Evolutionary conservation across 2,888 invertebrate species (phyloP), one percentile per base, ranked within the genome.

Genomic region (Elaeidobius kamerunicus): DNA sequence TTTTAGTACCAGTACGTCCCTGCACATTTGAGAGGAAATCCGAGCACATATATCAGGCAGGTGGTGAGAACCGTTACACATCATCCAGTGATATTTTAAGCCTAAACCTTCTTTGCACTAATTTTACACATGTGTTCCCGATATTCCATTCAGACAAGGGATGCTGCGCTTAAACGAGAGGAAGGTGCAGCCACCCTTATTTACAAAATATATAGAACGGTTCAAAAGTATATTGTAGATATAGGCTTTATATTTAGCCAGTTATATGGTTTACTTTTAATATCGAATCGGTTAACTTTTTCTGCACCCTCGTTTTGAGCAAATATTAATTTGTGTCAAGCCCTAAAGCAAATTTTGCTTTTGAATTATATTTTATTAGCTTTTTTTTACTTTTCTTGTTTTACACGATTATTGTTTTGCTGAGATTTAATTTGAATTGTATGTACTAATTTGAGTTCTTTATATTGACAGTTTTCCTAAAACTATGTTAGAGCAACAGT

Each of bases 11-110:
- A 32, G 16, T 42, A 20, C 43, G 43, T 18, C 32, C 36, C 53
- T 53, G 53, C 34, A 12, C 32, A n/a, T 30, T 40, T 39, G 20
- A 49, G 34, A 49, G 49, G 48, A 54, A 49, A 54, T 54, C 49
- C 49, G 49, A 49, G 12, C 54, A 36, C 18, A 42, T 38, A 34
- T 32, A 45, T 27, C 27, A 15, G 52, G 52, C 56, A 56, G 56
- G 56, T 56, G 56, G 30, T 19, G 52, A 41, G 40, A 41, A 56
- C 56, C 56, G 56, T 56, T 56, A 56, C 49, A 52, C 56, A 44
- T 52, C 55, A 49, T 49, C 49, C 55, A 50, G 51, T 41, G 53
- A 53, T 48, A 34, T 53, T 46, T 53, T 49, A 27, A 28, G 42
- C 36, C 30, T 50, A 48, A 50, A 42, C 42, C 35, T 20, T 36